Base-by-base conservation (phyloP, 2,888 invertebrate species). In the Caenorhabditis becei region DNA sequence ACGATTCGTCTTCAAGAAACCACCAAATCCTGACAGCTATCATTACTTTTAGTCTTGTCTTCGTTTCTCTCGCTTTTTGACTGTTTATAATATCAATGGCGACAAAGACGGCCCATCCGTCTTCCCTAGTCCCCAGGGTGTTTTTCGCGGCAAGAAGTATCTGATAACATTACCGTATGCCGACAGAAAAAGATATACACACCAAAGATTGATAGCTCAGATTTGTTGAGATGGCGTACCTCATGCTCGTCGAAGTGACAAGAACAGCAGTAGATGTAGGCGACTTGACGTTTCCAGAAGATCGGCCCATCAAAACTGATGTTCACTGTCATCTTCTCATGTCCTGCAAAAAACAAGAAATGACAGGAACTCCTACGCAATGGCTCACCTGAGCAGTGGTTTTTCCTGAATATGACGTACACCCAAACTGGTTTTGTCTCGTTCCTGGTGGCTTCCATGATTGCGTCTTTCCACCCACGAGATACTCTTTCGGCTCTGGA, bases 181-280 rank as follows among this genome's bases (percentile, higher is more conserved):
- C 47, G 3, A 3, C 8, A 16, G n/a, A 24, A 16, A 24, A 41
- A 61, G 26, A n/a, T n/a, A n/a, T n/a, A 51, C 26, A 32, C 18
- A 44, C 32, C 62, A 69, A 63, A 77, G 62, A 63, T 72, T 47
- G 47, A 32, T 32, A 16, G 26, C 26, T 53, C 53, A 26, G 23
- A 53, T 61, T 62, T 51, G 10, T 16, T 32, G 28, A n/a, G n/a
- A 56, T 28, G 54, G 54, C 63, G 24, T 61, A 89, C 89, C 87
- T 91, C 91, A 77, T 91, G 91, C 69, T 89, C 87, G 28, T 90
- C 88, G 72, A 91, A 91, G 75, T 91, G 91, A 74, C 91, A 91
- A 14, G 89, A 88, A 75, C 91, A 91, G 71, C 89, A 89, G 83
- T 91, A 91, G 78, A 91, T 88, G 80, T 90, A 91, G 56, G 87